Evolutionary conservation across 2,888 invertebrate species (phyloP).

Genomic region (Nemoura dubitans): DNA sequence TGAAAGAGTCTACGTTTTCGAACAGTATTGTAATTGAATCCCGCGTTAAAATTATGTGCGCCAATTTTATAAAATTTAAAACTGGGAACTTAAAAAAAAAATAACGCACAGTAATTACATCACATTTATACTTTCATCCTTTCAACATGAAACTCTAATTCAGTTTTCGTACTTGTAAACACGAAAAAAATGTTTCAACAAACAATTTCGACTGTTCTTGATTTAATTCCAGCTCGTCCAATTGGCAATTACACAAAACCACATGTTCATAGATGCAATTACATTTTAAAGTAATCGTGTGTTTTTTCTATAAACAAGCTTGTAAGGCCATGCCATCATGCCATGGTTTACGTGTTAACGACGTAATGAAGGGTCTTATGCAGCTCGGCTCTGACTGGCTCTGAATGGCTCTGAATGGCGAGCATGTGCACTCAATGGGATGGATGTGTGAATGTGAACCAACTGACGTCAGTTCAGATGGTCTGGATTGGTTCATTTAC

Average conservation of each 20-base stretch:
- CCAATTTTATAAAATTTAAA: background rate
- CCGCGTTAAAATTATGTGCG: background rate
- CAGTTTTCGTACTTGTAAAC: background rate
- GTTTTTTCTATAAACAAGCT: slow-evolving; percentile 12
- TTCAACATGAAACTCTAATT: background rate
- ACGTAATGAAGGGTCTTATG: background rate
- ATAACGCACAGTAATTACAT: background rate
- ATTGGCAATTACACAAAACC: slow-evolving; percentile 7
- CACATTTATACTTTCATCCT: background rate
- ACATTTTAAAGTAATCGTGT: background rate
- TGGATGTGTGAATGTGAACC: slow-evolving; percentile 1
- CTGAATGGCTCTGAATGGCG: background rate
- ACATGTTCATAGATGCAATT: slow-evolving; percentile 12
- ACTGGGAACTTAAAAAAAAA: background rate
- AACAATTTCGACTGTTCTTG: slow-evolving; percentile 2
- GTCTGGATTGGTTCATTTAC: background rate
- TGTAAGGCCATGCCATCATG: background rate
- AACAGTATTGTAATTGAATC: background rate
- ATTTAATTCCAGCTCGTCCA: background rate
- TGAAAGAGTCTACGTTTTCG: background rate
- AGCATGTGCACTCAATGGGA: background rate
- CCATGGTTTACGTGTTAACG: background rate
- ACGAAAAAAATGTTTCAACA: slow-evolving; percentile 1
- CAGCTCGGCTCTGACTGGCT: too few relatives aligned
- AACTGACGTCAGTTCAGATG: slow-evolving; percentile 12